Conservation (phyloP, 2,113 vertebrate species). For the Hippocampus mohnikei region DNA sequence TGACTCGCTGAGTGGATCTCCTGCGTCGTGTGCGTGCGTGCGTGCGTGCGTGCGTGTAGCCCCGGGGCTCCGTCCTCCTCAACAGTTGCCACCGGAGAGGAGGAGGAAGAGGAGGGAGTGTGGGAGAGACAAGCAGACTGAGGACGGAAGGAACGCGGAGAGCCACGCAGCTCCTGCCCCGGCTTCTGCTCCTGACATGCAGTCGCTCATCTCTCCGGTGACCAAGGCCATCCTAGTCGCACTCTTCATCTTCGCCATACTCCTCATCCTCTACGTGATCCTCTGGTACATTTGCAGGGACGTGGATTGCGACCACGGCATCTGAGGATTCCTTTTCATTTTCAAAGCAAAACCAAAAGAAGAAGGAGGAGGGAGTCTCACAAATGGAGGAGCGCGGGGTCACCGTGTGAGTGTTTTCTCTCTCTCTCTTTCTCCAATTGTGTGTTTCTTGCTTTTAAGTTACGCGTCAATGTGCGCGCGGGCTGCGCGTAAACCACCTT, state of each 20-base stretch:
- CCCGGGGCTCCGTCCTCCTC: constrained; percentile 56
- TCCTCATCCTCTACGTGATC: constrained; percentile 97
- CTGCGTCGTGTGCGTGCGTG: constrained; percentile 36
- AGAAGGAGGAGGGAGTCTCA: constrained; percentile 26
- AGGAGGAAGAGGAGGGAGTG: constrained; percentile 42
- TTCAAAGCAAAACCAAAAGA: background rate
- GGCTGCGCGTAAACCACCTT: constrained; percentile 41
- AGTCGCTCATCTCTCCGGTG: constrained; percentile 93
- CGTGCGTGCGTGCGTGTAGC: constrained; percentile 46
- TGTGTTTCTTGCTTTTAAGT: background rate
- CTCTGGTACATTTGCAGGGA: constrained; percentile 98
- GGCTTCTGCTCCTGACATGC: constrained; percentile 83
- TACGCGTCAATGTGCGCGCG: constrained; percentile 4
- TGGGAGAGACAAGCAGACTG: constrained; percentile 50
- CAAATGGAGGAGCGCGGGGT: constrained; percentile 59
- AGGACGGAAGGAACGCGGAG: constrained; percentile 56
- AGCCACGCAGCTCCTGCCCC: constrained; percentile 62
- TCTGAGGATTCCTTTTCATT: constrained; percentile 74
- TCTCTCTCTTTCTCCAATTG: background rate
- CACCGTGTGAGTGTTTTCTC: constrained; percentile 64
- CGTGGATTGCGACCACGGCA: constrained; percentile 95
- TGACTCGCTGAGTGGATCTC: constrained; percentile 27
- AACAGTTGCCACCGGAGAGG: constrained; percentile 67
- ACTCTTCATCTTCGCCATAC: constrained; percentile 95
- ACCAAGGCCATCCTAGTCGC: constrained; percentile 94